Evolutionary conservation across 2,888 invertebrate species (phyloP).

Genomic region (Acholoe squamosa): DNA sequence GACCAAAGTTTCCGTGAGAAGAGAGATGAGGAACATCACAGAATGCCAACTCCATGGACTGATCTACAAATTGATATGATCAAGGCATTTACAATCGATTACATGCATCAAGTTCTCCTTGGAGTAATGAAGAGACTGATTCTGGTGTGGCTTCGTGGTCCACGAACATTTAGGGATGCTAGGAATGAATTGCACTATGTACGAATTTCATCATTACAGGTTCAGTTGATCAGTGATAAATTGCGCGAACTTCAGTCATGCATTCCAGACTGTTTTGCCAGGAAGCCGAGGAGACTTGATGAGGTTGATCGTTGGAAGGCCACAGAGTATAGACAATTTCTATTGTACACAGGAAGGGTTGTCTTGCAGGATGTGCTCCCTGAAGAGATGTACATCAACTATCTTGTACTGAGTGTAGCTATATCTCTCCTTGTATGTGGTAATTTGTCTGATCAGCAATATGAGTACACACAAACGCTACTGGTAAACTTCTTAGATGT

Average conservation of each 20-base stretch:
- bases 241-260: constrained; percentile 61
- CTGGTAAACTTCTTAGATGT: constrained; percentile 63
- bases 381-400: constrained; percentile 70
- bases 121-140: constrained; percentile 73
- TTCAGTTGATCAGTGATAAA: constrained; percentile 59
- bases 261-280: constrained; percentile 71
- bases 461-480: constrained; percentile 65
- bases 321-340: constrained; percentile 74
- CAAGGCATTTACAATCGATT: constrained; percentile 68
- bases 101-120: constrained; percentile 78
- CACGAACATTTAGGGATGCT: too few relatives aligned
- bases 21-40: constrained; percentile 31
- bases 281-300: constrained; percentile 70
- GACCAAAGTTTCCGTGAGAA: constrained; percentile 24
- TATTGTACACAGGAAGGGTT: constrained; percentile 73
- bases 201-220: too few relatives aligned
- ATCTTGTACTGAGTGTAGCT: constrained; percentile 71
- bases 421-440: constrained; percentile 70
- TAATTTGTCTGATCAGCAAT: neutral
- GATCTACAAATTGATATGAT: constrained; percentile 55
- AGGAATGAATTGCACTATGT: too few relatives aligned
- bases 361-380: constrained; percentile 68
- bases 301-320: constrained; percentile 75
- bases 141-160: constrained; percentile 70
- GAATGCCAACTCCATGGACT: neutral